phyloP scores from a whole-genome alignment of 2,888 invertebrate genomes.

The Tridacna crocea region DNA sequence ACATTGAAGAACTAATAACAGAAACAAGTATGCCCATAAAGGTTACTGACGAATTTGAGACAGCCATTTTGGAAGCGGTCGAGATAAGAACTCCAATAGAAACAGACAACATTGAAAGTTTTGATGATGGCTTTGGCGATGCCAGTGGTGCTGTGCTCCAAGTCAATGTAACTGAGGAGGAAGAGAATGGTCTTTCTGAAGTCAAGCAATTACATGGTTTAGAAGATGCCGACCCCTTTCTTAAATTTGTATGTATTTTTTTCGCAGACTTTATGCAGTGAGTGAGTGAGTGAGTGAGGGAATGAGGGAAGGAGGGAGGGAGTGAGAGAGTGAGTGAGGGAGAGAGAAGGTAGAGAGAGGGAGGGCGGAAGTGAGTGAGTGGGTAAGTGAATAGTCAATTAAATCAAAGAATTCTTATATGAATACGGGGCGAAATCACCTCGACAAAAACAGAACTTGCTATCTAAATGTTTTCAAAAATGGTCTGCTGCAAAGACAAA shows the following conservation, averaged over 20 bases:
- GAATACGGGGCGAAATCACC: too few species aligned
- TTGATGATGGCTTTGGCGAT: neutral
- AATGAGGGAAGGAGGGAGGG: too few species aligned
- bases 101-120: neutral
- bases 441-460: too few species aligned
- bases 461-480: too few species aligned
- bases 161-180: conserved; percentile 8
- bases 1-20: neutral
- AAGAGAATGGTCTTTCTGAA: neutral
- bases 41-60: conserved; percentile 13
- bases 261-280: neutral
- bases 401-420: too few species aligned
- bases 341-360: too few species aligned
- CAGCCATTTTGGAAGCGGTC: neutral
- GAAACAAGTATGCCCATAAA: neutral
- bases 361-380: too few species aligned
- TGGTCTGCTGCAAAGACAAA: too few species aligned
- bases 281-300: too few species aligned
- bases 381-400: too few species aligned
- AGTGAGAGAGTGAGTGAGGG: too few species aligned
- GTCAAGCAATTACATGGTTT: conserved; percentile 3
- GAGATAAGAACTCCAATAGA: neutral
- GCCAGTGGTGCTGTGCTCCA: conserved; percentile 9
- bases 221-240: conserved; percentile 36
- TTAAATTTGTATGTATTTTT: conserved; percentile 33